phyloP scores from a whole-genome alignment of 1,140 invertebrate genomes.

The Plutomurus gul region DNA sequence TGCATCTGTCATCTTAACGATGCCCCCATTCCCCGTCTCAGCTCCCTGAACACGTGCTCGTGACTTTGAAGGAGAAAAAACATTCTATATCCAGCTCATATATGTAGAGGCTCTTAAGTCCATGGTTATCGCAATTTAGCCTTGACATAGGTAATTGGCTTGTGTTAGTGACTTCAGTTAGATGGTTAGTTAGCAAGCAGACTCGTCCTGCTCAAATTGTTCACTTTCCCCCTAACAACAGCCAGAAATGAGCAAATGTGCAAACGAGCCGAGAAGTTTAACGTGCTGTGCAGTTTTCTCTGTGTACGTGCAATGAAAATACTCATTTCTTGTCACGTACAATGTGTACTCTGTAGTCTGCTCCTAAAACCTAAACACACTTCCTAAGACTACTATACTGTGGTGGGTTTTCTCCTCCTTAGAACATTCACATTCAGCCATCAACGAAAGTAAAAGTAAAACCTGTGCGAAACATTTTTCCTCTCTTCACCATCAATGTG shows the following conservation, averaged over 20 bases:
- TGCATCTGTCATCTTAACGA: background rate
- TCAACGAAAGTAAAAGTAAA: too few species aligned
- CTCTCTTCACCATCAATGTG: too few species aligned
- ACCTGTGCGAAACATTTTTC: too few species aligned
- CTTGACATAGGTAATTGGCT: background rate
- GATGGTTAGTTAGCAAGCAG: constrained; percentile 8
- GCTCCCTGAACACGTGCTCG: too few species aligned
- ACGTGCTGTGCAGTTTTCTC: background rate
- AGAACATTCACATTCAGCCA: too few species aligned
- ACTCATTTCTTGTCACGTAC: constrained; percentile 29
- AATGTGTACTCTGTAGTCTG: too few species aligned
- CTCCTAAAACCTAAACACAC: too few species aligned
- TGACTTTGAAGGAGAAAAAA: too few species aligned
- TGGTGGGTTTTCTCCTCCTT: too few species aligned
- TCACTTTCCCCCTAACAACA: background rate
- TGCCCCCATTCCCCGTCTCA: too few species aligned
- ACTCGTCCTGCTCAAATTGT: constrained; percentile 7
- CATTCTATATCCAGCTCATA: too few species aligned
- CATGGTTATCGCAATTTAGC: background rate
- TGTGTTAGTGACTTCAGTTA: constrained; percentile 2
- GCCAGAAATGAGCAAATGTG: constrained; percentile 17
- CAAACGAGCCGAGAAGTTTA: constrained; percentile 15
- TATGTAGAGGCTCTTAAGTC: background rate
- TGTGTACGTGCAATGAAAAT: background rate
- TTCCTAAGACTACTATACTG: too few species aligned